These are phyloP conservation scores for Cydia strobilella DNA, from an alignment of 1,140 invertebrate genomes.

Conservation along the genomic window DNA sequence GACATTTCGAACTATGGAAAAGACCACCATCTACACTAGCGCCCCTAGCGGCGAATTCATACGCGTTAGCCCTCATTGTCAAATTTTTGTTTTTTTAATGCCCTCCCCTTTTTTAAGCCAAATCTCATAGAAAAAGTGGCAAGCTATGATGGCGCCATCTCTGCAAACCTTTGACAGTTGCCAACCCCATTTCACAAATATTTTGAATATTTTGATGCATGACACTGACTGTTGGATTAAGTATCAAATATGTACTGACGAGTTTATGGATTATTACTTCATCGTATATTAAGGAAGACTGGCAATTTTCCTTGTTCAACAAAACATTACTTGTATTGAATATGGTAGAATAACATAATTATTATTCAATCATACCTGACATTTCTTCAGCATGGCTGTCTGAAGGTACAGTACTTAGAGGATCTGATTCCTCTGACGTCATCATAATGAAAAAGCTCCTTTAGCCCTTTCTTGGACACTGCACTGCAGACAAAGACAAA, in stretches of 20 bases:
- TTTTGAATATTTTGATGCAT: background rate
- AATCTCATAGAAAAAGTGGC: too few species aligned
- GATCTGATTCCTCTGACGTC: conserved; percentile 67
- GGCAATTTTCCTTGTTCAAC: conserved; percentile 12
- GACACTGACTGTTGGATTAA: background rate
- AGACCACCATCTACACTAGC: too few species aligned
- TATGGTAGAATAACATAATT: background rate
- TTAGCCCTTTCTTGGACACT: background rate
- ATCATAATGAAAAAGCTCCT: conserved; percentile 51
- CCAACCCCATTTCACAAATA: background rate
- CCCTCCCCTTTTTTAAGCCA: too few species aligned
- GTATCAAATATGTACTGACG: background rate
- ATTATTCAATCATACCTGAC: conserved; percentile 51
- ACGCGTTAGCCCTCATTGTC: too few species aligned
- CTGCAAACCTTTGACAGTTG: too few species aligned
- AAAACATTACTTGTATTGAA: background rate
- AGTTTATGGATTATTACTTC: background rate
- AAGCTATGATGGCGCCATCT: too few species aligned
- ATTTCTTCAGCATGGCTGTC: conserved; percentile 66
- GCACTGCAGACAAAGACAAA: background rate
- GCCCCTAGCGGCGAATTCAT: too few species aligned
- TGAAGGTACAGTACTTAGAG: conserved; percentile 61
- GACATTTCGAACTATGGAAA: too few species aligned
- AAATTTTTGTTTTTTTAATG: too few species aligned
- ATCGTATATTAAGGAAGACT: background rate